Base-by-base conservation (phyloP, 2,113 vertebrate genomes). In the Odontophorus gujanensis region DNA sequence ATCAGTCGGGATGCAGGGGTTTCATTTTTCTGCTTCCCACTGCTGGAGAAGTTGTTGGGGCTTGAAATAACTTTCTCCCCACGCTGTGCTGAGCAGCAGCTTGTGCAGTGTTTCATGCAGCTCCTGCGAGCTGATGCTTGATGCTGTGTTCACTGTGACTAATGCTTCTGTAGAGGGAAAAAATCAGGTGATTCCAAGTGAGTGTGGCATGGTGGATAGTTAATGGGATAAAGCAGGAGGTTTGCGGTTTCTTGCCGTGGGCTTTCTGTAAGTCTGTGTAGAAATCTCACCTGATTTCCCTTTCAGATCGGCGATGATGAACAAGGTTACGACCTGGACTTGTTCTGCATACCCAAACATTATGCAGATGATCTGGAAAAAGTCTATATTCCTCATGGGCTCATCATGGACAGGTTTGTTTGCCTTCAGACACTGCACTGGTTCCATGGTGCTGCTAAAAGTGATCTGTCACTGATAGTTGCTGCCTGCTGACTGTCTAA, bases 331-430 rank as follows among this genome's bases (percentile, higher is more conserved):
- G 99, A 99, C 97, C 97, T 99, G 87, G 98, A 99, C 97, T 98
- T 99, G 72, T 99, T 99, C 96, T 99, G 99, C 96, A 99, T 99
- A 96, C 99, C 99, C 87, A 99, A 99, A 96, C 99, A 99, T 97
- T 99, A 99, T 61, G 98, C 98, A 9, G 59, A 97, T 25, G 99
- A 99, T 96, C 97, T 99, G 97, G 99, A 99, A 90, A 98, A 97
- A 89, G 99, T 99, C 90, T 99, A 99, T 97, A 99, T 99, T 97
- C 99, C 99, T 92, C 99, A 99, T 45, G 99, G 99, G 59, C 98
- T 99, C 96, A 99, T 99, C 97, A 98, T 99, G 98, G 99, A 99
- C 98, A 99, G 99, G 99, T 99, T 94, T 55, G 98, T 97, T 95
- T 91, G 63, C 81, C 53, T 87, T 94, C 68, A 59, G 67, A 43